phyloP scores from a whole-genome alignment of 2,113 vertebrate species.

The Nettapus auritus region DNA sequence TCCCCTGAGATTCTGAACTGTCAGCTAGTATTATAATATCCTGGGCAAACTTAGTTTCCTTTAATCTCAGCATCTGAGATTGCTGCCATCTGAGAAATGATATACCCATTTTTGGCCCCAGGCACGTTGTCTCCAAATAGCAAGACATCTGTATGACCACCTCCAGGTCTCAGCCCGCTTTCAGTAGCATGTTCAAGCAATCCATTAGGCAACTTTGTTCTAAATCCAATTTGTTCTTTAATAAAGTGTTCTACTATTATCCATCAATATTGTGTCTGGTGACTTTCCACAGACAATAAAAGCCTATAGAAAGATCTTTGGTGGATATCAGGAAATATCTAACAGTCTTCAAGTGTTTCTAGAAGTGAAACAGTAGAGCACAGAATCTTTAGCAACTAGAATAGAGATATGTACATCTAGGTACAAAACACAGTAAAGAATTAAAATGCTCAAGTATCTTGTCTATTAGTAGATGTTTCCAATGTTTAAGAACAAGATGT shows the following conservation, averaged over 20 bases:
- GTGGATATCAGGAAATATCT: not conserved
- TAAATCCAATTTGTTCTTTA: constrained; percentile 19
- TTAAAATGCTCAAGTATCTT: not conserved
- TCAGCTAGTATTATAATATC: not conserved
- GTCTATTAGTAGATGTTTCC: not conserved
- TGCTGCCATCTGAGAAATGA: not conserved
- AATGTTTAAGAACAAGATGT: not conserved
- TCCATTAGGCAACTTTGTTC: not conserved
- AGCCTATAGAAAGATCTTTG: not conserved
- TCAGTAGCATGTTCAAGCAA: not conserved
- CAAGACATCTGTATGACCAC: not conserved
- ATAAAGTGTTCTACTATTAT: not conserved
- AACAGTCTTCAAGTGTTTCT: not conserved
- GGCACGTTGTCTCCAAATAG: not conserved
- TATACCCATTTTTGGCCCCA: not conserved
- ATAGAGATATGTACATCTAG: not conserved
- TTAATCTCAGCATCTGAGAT: not conserved
- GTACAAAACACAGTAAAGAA: not conserved
- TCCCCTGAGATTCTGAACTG: not conserved
- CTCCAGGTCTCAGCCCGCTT: not conserved
- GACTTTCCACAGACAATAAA: constrained; percentile 9
- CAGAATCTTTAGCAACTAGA: not conserved
- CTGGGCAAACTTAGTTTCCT: not conserved
- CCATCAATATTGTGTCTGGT: not conserved
- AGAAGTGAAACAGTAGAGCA: not conserved